These are phyloP conservation scores for Equus quagga DNA, from an alignment of 2,113 vertebrate species.

Conservation along the genomic window DNA sequence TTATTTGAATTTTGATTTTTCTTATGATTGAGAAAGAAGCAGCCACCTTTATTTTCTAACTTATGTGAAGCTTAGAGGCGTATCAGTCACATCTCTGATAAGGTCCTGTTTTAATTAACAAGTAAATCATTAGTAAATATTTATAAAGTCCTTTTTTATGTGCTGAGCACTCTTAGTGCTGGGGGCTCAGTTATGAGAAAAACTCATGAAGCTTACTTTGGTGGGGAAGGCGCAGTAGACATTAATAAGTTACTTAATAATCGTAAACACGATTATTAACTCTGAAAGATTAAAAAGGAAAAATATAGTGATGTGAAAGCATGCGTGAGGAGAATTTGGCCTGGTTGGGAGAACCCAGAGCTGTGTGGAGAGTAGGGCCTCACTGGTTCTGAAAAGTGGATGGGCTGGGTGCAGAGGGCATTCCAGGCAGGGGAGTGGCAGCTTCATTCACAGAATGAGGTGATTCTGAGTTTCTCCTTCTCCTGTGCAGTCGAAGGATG, in stretches of 20 bases:
- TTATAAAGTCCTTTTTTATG: slow-evolving; percentile 45
- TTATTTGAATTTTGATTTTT: slow-evolving; percentile 10
- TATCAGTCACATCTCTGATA: slow-evolving; percentile 12
- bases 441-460: neutral
- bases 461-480: neutral
- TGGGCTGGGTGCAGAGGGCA: neutral
- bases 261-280: neutral
- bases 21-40: neutral
- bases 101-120: neutral
- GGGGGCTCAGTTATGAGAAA: neutral
- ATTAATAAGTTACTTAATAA: neutral
- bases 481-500: neutral
- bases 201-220: neutral
- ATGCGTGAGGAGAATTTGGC: neutral
- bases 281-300: neutral
- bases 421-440: neutral
- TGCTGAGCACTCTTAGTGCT: neutral
- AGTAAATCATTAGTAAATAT: neutral
- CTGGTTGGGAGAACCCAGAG: neutral
- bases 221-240: neutral
- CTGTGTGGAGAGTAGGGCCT: neutral
- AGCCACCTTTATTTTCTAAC: slow-evolving; percentile 13
- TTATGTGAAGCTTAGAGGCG: neutral
- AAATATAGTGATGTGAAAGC: neutral
- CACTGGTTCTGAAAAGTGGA: neutral